A percentile compares a stretch with the other conserved stretches of the same genome.
These are phyloP conservation scores for Neotoxoptera formosana DNA, from an alignment of 1,140 invertebrate species.

Conservation along the genomic window DNA sequence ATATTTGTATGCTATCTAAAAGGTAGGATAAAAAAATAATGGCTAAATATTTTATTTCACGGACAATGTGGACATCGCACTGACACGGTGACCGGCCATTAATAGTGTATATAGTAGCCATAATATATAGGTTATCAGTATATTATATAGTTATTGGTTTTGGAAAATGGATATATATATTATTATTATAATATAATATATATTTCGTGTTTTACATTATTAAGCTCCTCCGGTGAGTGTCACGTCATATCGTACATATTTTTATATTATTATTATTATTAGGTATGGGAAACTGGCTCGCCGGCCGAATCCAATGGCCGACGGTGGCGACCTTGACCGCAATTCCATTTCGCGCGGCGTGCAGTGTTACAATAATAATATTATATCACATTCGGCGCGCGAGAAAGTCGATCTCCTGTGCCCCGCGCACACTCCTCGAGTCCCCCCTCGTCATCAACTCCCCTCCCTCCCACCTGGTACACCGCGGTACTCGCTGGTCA, in stretches of 20 bases:
- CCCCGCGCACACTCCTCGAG: not conserved
- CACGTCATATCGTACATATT: not conserved
- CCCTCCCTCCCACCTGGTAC: not conserved
- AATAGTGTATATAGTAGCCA: not conserved
- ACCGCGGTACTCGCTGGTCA: not conserved
- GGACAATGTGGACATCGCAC: not conserved
- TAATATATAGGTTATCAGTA: not conserved
- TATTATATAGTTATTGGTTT: not conserved
- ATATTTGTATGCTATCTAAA: not conserved
- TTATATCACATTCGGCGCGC: constrained; percentile 1
- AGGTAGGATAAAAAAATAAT: not conserved
- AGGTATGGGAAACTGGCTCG: not conserved
- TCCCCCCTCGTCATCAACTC: not conserved
- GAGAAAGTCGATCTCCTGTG: constrained; percentile 16
- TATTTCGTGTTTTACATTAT: not conserved
- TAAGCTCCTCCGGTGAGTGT: not conserved
- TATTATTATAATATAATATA: not conserved
- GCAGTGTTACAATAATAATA: not conserved
- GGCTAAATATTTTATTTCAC: not conserved
- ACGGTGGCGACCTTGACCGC: constrained; percentile 18
- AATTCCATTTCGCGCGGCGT: not conserved
- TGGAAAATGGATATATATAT: not conserved
- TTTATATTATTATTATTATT: not conserved
- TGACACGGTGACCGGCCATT: no score
- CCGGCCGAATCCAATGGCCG: not conserved